A percentile compares a stretch with the other conserved stretches of the same genome.
phyloP scores from a whole-genome alignment of 2,113 vertebrate species.

The Paralichthys olivaceus region DNA sequence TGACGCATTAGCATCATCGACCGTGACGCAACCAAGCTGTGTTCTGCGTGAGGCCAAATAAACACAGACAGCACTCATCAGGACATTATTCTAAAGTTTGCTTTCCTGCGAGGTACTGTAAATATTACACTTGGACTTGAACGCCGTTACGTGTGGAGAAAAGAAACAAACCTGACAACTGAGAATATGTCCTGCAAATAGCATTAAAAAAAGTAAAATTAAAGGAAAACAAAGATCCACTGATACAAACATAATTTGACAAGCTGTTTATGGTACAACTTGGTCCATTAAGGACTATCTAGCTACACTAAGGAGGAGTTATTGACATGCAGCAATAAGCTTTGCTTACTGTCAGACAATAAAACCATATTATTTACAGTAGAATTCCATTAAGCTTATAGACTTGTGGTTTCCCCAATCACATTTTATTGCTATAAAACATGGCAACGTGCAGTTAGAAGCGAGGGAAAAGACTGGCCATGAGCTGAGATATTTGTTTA shows the following conservation, averaged over 20 bases:
- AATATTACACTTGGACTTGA: neutral
- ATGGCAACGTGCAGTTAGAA: neutral
- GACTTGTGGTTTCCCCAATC: conserved; percentile 11
- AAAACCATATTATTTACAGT: conserved; percentile 23
- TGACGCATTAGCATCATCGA: neutral
- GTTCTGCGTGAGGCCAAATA: neutral
- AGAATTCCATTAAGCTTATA: conserved; percentile 22
- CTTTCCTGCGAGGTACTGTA: conserved; percentile 7
- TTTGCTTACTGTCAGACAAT: conserved; percentile 16
- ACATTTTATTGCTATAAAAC: conserved; percentile 22
- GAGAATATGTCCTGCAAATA: neutral
- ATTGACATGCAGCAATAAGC: neutral
- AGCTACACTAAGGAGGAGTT: conserved; percentile 6
- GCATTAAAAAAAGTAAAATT: neutral
- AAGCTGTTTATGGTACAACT: conserved; percentile 14
- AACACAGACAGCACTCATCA: conserved; percentile 4
- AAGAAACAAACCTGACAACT: conserved; percentile 1
- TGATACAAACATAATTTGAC: neutral
- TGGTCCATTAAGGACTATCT: neutral
- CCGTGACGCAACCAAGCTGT: neutral
- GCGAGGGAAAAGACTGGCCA: conserved; percentile 3
- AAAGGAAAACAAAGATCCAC: neutral
- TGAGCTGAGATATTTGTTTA: conserved; percentile 14
- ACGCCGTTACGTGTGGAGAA: neutral
- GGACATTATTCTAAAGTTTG: neutral